Conservation (phyloP, 2,113 vertebrate species). For the Platichthys stellatus region DNA sequence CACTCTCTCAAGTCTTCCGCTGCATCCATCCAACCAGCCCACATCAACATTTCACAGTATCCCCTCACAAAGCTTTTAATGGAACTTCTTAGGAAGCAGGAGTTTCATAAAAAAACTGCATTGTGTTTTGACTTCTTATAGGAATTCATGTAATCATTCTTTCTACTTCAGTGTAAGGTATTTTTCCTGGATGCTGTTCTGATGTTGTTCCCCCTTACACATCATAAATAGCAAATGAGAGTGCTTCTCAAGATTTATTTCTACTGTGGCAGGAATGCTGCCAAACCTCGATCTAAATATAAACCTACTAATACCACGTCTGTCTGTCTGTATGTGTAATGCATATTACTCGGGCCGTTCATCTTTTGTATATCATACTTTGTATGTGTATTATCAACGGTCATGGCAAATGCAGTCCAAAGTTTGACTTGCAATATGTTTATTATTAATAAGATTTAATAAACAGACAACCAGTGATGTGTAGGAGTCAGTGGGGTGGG, state of each 20-base stretch:
- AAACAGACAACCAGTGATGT: too few species aligned
- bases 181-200: conserved; percentile 9
- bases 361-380: too few species aligned
- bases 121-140: conserved; percentile 27
- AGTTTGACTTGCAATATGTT: too few species aligned
- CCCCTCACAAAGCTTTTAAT: conserved; percentile 37
- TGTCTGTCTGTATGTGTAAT: too few species aligned
- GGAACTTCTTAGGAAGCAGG: conserved; percentile 8
- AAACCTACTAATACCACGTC: too few species aligned
- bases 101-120: conserved; percentile 26
- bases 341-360: too few species aligned
- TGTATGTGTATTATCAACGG: too few species aligned
- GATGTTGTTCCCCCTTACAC: not conserved
- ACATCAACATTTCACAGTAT: conserved; percentile 31
- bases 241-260: not conserved
- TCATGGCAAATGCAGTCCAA: too few species aligned
- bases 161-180: not conserved
- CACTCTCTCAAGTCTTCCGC: conserved; percentile 22
- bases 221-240: conserved; percentile 1
- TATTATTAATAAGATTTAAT: too few species aligned
- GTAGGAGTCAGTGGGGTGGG: too few species aligned
- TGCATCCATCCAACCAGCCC: conserved; percentile 16
- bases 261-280: not conserved
- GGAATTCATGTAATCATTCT: conserved; percentile 17
- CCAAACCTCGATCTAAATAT: not conserved